These are phyloP conservation scores for Palaemon carinicauda DNA, from an alignment of 1,140 invertebrate species.

Conservation along the genomic window DNA sequence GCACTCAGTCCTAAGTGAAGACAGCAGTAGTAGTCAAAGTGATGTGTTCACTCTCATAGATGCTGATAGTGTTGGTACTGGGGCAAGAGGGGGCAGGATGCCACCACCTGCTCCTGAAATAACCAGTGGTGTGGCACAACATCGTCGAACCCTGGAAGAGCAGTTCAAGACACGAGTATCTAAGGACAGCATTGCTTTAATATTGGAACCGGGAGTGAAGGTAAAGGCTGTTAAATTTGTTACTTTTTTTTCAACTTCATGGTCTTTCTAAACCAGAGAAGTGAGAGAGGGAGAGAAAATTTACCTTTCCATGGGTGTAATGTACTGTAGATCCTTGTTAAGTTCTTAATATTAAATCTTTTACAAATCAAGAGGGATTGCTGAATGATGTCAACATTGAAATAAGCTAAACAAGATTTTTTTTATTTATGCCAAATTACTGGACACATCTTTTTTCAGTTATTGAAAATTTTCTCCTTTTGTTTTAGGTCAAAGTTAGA, in stretches of 20 bases:
- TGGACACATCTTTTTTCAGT: background rate
- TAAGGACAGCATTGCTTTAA: constrained; percentile 65
- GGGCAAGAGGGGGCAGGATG: constrained; percentile 9
- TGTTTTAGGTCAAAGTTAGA: constrained; percentile 46
- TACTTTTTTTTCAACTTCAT: no score
- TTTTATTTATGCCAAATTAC: background rate
- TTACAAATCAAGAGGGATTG: background rate
- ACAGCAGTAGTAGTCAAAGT: background rate
- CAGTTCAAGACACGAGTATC: constrained; percentile 54
- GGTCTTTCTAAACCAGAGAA: no score
- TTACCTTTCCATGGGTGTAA: background rate
- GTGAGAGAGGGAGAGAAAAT: no score
- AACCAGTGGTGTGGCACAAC: constrained; percentile 28
- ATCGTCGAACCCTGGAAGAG: constrained; percentile 38
- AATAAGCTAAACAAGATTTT: background rate
- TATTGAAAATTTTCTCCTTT: background rate
- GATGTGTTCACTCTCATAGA: constrained; percentile 48
- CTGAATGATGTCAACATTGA: background rate
- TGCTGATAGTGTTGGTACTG: constrained; percentile 6
- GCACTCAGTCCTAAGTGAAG: constrained; percentile 26
- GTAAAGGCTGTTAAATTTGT: constrained; percentile 59
- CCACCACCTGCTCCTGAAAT: constrained; percentile 34
- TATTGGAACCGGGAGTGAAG: constrained; percentile 67
- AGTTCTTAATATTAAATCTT: background rate
- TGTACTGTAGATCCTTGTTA: background rate